Base-by-base conservation (phyloP, 2,888 invertebrate species). In the Slavum lentiscoides region DNA sequence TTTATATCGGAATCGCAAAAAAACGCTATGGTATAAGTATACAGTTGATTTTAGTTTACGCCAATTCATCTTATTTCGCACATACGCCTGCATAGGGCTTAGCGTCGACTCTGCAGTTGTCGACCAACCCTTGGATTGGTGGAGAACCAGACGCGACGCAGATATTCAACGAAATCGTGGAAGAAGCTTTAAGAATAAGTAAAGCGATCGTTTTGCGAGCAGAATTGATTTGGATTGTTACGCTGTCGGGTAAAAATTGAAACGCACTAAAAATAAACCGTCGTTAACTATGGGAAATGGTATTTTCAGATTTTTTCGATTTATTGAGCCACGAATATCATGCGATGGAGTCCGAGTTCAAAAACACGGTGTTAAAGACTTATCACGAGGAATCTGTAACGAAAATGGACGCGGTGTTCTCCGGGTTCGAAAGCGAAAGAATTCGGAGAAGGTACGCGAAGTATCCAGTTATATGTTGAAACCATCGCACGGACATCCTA, bases 171-270 rank as follows among this genome's bases (percentile, higher is more conserved):
- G 70, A 72, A 55, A 58, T 66, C 13, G 72, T 80, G 80, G 9
- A 2, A 5, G 43, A 64, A 15, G 58, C 3, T 2, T 9, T 80
- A 9, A 72, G 43, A 30, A 64, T 1, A 19, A 64, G 58, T 15
- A 64, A 37, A n/a, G 23, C 13, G 11, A 43, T 13, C 15, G 7
- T 58, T 7, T 39, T 43, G 21, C 55, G 23, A n/a, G 17, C 30
- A 2, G 80, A 80, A n/a, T 15, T 39, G 8, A n/a, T 80, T 39
- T 80, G 80, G 80, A 66, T 80, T 23, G 17, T 39, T 0, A 72
- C 43, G 43, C n/a, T 70, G 30, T 58, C 72, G 23, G 80, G 80
- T 80, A 9, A 2, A 9, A 2, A 30, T 23, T 4, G 30, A 58
- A 2, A 61, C 21, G 21, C 15, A 21, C 8, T 30, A 30, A 30